Conservation (phyloP, 1,140 invertebrate genomes). For the Trichoplusia ni region DNA sequence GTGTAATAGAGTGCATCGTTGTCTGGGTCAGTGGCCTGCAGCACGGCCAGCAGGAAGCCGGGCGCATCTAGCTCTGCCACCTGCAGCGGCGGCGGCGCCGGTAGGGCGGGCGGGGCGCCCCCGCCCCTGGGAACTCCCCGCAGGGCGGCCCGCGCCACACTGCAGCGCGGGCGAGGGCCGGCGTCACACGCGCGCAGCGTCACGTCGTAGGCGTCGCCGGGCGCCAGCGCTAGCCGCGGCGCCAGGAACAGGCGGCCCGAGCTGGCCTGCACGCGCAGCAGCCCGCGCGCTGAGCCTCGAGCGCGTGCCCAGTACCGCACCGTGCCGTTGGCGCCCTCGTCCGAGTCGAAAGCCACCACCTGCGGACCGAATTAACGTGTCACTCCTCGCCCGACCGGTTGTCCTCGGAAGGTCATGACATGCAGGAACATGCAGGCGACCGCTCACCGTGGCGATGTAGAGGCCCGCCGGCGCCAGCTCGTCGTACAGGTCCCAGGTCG, state of each 20-base stretch:
- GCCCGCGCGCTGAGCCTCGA: conserved; percentile 55
- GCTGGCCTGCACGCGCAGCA: conserved; percentile 57
- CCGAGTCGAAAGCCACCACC: conserved; percentile 93
- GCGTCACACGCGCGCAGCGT: conserved; percentile 85
- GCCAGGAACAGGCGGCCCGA: conserved; percentile 58
- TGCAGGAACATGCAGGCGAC: background rate
- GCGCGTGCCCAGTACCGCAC: conserved; percentile 78
- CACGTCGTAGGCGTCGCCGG: conserved; percentile 88
- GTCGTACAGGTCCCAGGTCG: conserved; percentile 57
- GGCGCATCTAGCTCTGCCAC: conserved; percentile 93
- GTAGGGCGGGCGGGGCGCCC: conserved; percentile 84
- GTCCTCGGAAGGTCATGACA: background rate
- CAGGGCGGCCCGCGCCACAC: conserved; percentile 87
- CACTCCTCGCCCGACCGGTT: background rate
- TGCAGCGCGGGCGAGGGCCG: conserved; percentile 86
- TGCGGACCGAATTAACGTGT: no score
- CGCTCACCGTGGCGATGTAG: conserved; percentile 57
- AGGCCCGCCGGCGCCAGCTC: conserved; percentile 38
- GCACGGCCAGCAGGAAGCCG: conserved; percentile 90
- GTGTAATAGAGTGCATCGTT: conserved; percentile 93
- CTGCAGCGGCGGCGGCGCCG: conserved; percentile 85
- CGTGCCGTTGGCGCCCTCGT: conserved; percentile 90
- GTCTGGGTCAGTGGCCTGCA: conserved; percentile 92
- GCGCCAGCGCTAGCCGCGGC: conserved; percentile 80
- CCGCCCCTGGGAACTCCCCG: conserved; percentile 84